These are phyloP conservation scores for Callithrix jacchus DNA, from an alignment of 2,113 vertebrate genomes.

Conservation along the genomic window DNA sequence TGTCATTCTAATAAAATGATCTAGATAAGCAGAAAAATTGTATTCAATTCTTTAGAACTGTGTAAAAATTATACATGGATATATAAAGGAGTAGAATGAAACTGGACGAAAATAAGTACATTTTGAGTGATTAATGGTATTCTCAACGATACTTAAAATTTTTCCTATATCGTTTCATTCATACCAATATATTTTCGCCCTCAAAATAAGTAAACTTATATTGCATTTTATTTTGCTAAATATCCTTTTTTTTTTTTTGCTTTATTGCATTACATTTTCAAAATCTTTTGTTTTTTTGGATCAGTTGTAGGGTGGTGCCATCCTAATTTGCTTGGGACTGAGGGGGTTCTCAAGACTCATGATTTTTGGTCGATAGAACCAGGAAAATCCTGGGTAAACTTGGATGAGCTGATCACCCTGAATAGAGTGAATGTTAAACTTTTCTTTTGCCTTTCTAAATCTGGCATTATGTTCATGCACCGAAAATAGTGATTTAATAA, in stretches of 20 bases:
- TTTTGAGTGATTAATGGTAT: neutral
- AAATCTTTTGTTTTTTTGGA: neutral
- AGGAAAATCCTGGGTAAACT: neutral
- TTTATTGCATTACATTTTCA: slow-evolving; percentile 15
- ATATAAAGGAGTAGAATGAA: neutral
- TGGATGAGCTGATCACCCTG: neutral
- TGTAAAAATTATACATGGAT: neutral
- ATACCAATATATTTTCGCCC: neutral
- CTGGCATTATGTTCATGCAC: neutral
- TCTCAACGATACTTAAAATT: neutral
- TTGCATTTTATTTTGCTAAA: neutral
- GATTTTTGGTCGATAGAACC: neutral
- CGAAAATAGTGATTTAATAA: neutral
- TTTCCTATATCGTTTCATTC: neutral
- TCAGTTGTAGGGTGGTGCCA: neutral
- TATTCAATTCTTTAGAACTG: neutral
- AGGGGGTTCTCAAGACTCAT: neutral
- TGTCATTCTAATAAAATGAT: slow-evolving; percentile 25
- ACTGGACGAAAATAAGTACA: neutral
- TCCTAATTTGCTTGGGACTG: neutral
- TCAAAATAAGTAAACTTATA: neutral
- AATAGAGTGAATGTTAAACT: neutral
- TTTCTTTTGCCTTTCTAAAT: slow-evolving; percentile 10
- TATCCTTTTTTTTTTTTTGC: neutral
- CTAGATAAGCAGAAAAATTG: neutral